Conservation (phyloP, 2,888 invertebrate genomes). For the Isoperla grammatica region DNA sequence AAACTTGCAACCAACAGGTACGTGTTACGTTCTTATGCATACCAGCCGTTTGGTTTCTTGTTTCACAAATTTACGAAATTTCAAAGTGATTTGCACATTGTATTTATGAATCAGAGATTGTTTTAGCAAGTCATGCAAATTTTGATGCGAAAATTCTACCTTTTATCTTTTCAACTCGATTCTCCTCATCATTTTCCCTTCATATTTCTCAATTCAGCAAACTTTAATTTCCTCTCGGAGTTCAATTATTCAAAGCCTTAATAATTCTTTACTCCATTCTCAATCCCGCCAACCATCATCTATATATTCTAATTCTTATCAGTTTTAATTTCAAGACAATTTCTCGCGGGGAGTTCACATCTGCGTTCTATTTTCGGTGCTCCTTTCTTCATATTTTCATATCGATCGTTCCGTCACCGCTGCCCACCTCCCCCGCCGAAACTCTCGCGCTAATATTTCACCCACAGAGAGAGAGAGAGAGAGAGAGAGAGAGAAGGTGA, state of each 20-base stretch:
- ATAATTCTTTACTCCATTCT: constrained; percentile 13
- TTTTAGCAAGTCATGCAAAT: too few species aligned
- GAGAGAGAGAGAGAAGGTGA: too few species aligned
- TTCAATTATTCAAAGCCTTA: constrained; percentile 24
- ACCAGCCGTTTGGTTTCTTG: too few species aligned
- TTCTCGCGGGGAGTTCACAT: constrained; percentile 14
- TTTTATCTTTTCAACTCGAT: constrained; percentile 18
- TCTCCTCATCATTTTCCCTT: constrained; percentile 20
- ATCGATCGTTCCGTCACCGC: too few species aligned
- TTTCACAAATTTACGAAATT: background rate
- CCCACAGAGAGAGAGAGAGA: too few species aligned
- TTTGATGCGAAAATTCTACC: background rate
- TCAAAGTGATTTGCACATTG: background rate
- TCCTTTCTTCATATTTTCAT: background rate
- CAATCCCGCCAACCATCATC: constrained; percentile 14
- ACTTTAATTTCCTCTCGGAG: constrained; percentile 24
- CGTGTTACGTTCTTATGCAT: too few species aligned
- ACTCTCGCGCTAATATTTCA: too few species aligned
- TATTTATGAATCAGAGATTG: background rate
- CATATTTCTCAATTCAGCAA: constrained; percentile 16
- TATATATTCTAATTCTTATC: constrained; percentile 19
- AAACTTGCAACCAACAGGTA: too few species aligned
- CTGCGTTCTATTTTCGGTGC: constrained; percentile 9
- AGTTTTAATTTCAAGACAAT: constrained; percentile 22
- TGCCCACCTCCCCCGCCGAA: too few species aligned